phyloP scores from a whole-genome alignment of 2,113 vertebrate species.

The Isichthys henryi region DNA sequence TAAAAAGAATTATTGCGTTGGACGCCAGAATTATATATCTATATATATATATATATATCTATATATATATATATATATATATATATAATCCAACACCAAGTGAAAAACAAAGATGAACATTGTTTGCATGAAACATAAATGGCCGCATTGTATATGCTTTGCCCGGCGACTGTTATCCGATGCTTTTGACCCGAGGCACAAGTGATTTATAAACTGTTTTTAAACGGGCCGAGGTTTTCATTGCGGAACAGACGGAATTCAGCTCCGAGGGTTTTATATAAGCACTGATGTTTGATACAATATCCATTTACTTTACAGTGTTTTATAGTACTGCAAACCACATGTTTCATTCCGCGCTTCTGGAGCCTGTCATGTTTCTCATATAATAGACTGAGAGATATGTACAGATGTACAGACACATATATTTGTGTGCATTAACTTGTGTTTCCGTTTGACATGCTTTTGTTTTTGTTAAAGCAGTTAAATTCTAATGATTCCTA shows the following conservation, averaged over 20 bases:
- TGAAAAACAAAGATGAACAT: constrained; percentile 4
- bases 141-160: background rate
- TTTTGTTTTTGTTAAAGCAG: background rate
- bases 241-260: background rate
- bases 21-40: background rate
- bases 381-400: background rate
- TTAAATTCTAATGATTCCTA: background rate
- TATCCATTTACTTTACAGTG: background rate
- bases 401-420: background rate
- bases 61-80: background rate
- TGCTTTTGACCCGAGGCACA: constrained; percentile 5
- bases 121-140: background rate
- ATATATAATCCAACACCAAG: background rate
- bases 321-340: background rate
- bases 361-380: background rate
- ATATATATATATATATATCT: background rate
- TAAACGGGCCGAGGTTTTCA: background rate
- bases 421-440: background rate
- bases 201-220: constrained; percentile 15
- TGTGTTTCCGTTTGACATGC: background rate
- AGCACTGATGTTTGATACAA: background rate
- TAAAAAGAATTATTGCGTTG: background rate
- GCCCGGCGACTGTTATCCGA: background rate
- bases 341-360: background rate
- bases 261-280: background rate